Evolutionary conservation across 37 sponge, comb jelly and placozoan species (phyloP).

Genomic region (Geodia barretti): DNA sequence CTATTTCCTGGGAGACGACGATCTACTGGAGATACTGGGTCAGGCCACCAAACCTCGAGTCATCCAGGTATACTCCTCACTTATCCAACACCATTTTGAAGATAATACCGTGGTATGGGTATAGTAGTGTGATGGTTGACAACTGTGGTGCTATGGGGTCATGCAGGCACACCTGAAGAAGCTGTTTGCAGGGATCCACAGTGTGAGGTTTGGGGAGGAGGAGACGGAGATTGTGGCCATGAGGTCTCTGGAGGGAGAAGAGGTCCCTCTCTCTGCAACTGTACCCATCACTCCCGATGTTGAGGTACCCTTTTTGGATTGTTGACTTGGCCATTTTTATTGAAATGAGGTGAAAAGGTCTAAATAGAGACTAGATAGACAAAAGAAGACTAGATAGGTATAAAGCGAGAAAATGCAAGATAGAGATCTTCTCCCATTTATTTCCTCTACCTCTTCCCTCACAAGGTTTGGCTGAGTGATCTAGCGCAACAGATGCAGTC

Average conservation of each 20-base stretch:
- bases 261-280: constrained; percentile 69
- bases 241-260: constrained; percentile 90
- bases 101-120: no score
- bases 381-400: background rate
- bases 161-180: constrained; percentile 95
- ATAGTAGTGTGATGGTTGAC: no score
- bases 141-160: background rate
- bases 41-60: constrained; percentile 93
- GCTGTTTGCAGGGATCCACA: constrained; percentile 97
- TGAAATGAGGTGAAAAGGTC: background rate
- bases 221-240: constrained; percentile 72
- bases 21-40: constrained; percentile 97
- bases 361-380: background rate
- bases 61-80: no score
- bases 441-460: no score
- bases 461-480: constrained; percentile 84
- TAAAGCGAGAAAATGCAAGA: background rate
- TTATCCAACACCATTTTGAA: no score
- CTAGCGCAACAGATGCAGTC: constrained; percentile 90
- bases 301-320: constrained; percentile 74
- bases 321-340: background rate
- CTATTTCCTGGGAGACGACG: constrained; percentile 99
- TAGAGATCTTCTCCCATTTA: no score
- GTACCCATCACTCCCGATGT: constrained; percentile 77
- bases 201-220: constrained; percentile 76